Evolutionary conservation across 2,888 invertebrate species (phyloP), one percentile per base, ranked within the genome.

Genomic region (Osmoderma eremita): DNA sequence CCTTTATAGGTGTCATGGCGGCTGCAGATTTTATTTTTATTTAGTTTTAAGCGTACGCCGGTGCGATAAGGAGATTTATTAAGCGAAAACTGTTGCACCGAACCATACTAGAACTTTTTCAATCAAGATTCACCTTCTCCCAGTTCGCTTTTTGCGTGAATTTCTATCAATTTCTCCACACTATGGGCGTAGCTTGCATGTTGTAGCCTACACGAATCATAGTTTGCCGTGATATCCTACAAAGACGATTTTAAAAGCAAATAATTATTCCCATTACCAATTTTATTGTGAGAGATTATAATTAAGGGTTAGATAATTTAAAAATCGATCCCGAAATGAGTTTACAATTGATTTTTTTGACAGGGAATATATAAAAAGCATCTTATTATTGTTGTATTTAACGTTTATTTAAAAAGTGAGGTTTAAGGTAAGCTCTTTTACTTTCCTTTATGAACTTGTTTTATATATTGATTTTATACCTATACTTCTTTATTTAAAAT

Each of bases 1-100:
- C 20, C 38, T 13, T 15, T 18, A 53, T 17, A 18, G 77, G 77
- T 80, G 80, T 80, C 80, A 80, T 80, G 80, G 80, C 80, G 79
- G 78, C 78, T 78, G 77, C 76, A 77, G 78, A 77, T 78, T 78
- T 56, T 76, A 76, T 76, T 75, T 75, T 76, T 73, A 72, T 74
- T 76, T 69, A 15, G 30, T 41, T 65, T 61, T 39, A 67, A 36
- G 24, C 49, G 42, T 20, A 45, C 65, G 63, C 48, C 36, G 13
- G 39, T n/a, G 18, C 17, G 5, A 63, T 61, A 51, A 12, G 15
- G 36, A n/a, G 17, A 18, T 65, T 18, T 4, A 22, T 24, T 20
- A 10, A 20, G 18, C 10, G 48, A 5, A n/a, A n/a, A 3, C 4
- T 42, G 6, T 10, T 1, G 38, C 39, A 12, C 12, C 17, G 10